Percentiles rank a stretch among this genome's conserved stretches.
Conservation (phyloP, 1,140 invertebrate genomes). For the Zaprionus ghesquierei region DNA sequence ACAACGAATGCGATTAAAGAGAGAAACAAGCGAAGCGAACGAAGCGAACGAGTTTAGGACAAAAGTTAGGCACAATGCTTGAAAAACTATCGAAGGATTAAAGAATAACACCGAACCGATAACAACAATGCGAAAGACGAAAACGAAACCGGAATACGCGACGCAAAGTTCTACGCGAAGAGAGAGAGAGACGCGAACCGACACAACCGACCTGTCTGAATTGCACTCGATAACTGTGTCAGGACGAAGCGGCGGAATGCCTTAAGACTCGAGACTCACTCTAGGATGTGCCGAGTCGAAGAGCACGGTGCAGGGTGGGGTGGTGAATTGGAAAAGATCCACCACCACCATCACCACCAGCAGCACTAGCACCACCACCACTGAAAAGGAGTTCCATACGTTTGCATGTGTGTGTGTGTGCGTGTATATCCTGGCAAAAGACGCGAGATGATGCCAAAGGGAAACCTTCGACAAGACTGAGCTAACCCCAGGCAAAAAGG, state of each 20-base stretch:
- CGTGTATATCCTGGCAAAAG: constrained; percentile 42
- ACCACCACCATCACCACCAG: constrained; percentile 29
- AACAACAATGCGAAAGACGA: constrained; percentile 22
- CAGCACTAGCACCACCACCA: constrained; percentile 27
- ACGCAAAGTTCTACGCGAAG: constrained; percentile 35
- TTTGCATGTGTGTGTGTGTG: not conserved
- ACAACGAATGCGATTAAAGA: constrained; percentile 52
- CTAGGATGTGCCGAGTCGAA: constrained; percentile 46
- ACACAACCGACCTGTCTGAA: constrained; percentile 80
- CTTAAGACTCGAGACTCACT: constrained; percentile 19
- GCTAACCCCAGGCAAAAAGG: constrained; percentile 49
- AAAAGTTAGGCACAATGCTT: constrained; percentile 29
- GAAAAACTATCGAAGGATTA: constrained; percentile 56
- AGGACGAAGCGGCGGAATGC: constrained; percentile 66
- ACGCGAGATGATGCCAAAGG: constrained; percentile 53
- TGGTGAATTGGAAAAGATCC: constrained; percentile 22
- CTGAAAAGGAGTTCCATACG: not conserved
- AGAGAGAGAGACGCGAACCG: constrained; percentile 7
- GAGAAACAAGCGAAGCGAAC: constrained; percentile 27
- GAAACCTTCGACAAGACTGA: constrained; percentile 37
- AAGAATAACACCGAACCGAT: constrained; percentile 32
- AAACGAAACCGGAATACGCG: constrained; percentile 45
- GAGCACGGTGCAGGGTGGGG: constrained; percentile 12
- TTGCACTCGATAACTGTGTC: constrained; percentile 82
- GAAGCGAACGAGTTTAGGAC: constrained; percentile 15